These are phyloP conservation scores for Drosophila percnosoma DNA, from an alignment of 2,888 invertebrate genomes.

Conservation along the genomic window DNA sequence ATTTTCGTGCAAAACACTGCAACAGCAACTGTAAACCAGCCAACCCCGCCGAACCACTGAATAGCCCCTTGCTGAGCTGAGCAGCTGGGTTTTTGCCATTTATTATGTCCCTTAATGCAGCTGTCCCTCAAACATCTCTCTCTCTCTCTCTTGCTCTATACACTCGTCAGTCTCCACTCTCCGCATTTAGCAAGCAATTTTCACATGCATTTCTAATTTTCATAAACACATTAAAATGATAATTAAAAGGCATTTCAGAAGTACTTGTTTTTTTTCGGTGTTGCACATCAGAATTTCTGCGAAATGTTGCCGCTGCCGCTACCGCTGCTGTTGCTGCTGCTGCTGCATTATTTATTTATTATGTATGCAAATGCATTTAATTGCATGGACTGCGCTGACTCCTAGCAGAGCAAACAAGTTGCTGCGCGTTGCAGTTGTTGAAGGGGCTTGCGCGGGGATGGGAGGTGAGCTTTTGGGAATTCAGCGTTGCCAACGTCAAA, in stretches of 20 bases:
- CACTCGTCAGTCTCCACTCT: background rate
- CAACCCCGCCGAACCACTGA: conserved; percentile 35
- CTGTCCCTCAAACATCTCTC: conserved; percentile 45
- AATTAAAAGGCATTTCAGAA: conserved; percentile 72
- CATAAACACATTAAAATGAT: conserved; percentile 82
- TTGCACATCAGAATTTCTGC: conserved; percentile 26
- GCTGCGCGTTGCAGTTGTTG: background rate
- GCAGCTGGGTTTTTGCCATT: conserved; percentile 47
- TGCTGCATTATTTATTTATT: conserved; percentile 79
- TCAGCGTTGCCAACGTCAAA: conserved; percentile 58
- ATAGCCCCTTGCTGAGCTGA: conserved; percentile 31
- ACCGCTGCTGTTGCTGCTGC: conserved; percentile 19
- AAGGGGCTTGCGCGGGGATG: background rate
- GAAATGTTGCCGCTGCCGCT: conserved; percentile 35
- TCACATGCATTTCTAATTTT: conserved; percentile 76
- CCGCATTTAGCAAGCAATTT: conserved; percentile 67
- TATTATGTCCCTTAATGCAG: conserved; percentile 55
- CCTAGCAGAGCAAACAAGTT: background rate
- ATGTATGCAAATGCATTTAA: conserved; percentile 83
- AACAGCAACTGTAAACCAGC: conserved; percentile 35
- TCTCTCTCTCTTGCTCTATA: background rate
- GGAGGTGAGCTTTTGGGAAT: conserved; percentile 7
- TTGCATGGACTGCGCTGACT: conserved; percentile 63
- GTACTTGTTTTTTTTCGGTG: conserved; percentile 19
- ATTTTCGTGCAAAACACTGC: conserved; percentile 13